phyloP scores from a whole-genome alignment of 2,113 vertebrate genomes.

The Terrapene triunguis region DNA sequence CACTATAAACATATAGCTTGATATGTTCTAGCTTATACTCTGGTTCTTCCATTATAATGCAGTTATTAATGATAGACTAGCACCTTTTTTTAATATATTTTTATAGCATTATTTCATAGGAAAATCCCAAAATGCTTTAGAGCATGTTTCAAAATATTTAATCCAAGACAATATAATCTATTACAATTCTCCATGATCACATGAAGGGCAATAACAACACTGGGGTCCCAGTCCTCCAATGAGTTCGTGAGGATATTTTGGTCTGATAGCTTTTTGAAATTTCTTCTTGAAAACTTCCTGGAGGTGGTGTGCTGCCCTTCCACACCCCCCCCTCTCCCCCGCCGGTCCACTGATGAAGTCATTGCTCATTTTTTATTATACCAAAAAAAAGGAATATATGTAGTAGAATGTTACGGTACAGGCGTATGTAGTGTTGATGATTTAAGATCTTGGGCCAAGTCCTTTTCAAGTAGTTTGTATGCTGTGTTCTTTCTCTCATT shows the following conservation, averaged over 20 bases:
- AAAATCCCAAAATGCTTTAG: constrained; percentile 46
- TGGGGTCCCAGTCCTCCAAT: background rate
- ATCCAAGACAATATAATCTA: constrained; percentile 28
- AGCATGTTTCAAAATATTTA: constrained; percentile 51
- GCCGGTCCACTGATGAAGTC: background rate
- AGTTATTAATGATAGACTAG: constrained; percentile 21
- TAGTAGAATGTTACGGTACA: background rate
- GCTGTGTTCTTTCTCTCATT: background rate
- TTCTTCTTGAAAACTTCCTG: background rate
- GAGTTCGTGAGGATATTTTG: background rate
- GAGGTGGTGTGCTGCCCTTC: background rate
- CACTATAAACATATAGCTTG: constrained; percentile 25
- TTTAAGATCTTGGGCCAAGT: background rate
- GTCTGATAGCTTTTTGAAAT: background rate
- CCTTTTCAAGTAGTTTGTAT: background rate
- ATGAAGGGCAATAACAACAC: constrained; percentile 9
- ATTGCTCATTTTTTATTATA: background rate
- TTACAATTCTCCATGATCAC: background rate
- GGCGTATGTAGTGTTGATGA: background rate
- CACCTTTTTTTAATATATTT: constrained; percentile 7
- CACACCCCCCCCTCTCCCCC: too few species aligned
- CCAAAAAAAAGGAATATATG: background rate
- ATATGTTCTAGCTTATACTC: constrained; percentile 37
- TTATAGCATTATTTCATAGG: constrained; percentile 35
- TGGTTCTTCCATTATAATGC: constrained; percentile 24